Base-by-base conservation (phyloP, 1,140 invertebrate species). In the Lepidurus couesii region DNA sequence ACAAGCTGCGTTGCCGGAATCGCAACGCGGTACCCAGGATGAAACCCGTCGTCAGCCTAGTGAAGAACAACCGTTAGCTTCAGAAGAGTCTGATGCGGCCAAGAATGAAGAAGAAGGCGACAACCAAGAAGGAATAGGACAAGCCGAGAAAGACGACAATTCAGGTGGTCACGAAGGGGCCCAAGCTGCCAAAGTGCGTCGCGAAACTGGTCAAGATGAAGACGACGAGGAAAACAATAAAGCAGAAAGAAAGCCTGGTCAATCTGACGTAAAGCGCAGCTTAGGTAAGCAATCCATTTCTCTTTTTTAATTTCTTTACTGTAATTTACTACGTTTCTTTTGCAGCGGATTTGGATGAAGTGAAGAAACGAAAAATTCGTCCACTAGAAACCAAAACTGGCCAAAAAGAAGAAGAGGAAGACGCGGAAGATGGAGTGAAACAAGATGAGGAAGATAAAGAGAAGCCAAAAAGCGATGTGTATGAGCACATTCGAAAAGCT, bases 371-470 rank as follows among this genome's bases (percentile, higher is more conserved):
- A 16, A 77, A 80, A 77, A 81, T 47, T 13, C 53, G 53, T 1
- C 53, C 53, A n/a, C 53, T 65, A 21, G 81, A 80, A 13, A 74
- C 79, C 24, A 77, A 81, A 43, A 42, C 45, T 45, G 77, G 79
- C 34, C 34, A 77, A 73, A 75, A 81, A 75, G 80, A 83, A 42
- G 77, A 84, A 77, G 83, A 84, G 73, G 81, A 84, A 80, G 83
- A 85, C 79, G 82, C 85, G 1, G 83, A 79, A n/a, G 26, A 65
- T 73, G 80, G 81, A 78, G 44, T 78, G 34, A 75, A 80, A 34
- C 43, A 82, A 81, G 73, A 47, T 44, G 81, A 80, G 73, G 47
- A 81, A 74, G 77, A 81, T 43, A 77, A 80, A 75, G 65, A 80
- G n/a, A 21, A 13, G 42, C 34, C 9, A 77, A 81, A 26, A 80